These are phyloP conservation scores for Protonemura montana DNA, from an alignment of 2,888 invertebrate species.

Conservation along the genomic window DNA sequence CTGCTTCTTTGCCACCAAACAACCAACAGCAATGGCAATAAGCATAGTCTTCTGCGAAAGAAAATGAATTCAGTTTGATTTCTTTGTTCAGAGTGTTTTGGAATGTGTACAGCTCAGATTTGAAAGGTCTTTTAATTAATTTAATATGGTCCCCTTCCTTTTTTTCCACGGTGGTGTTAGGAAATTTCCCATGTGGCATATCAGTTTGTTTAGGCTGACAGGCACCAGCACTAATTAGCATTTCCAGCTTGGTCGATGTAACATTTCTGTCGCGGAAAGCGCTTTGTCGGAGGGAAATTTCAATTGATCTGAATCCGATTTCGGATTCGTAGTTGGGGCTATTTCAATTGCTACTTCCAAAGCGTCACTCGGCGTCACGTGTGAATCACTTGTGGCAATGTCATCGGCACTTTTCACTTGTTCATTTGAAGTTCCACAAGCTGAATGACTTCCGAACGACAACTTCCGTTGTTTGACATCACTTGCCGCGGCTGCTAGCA, in stretches of 20 bases:
- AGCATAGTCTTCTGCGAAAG: conserved; percentile 17
- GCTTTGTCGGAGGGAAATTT: not conserved
- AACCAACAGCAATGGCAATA: conserved; percentile 32
- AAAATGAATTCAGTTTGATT: conserved; percentile 7
- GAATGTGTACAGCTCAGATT: not conserved
- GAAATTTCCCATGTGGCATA: not conserved
- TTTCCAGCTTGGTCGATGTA: not conserved
- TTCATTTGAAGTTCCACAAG: not conserved
- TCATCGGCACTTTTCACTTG: not conserved
- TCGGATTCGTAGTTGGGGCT: not conserved
- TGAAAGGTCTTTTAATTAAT: conserved; percentile 2
- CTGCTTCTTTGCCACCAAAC: conserved; percentile 13
- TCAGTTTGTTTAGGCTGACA: conserved; percentile 5
- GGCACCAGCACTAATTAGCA: not conserved
- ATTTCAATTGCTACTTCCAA: too few species aligned
- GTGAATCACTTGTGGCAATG: not conserved
- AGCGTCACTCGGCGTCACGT: not conserved
- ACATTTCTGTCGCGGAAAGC: not conserved
- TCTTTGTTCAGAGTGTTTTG: not conserved
- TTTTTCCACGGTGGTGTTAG: not conserved
- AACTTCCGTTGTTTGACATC: conserved; percentile 5
- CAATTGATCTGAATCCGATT: not conserved
- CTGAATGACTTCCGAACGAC: not conserved
- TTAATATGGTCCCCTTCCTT: not conserved
- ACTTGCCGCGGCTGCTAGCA: conserved; percentile 7